Base-by-base conservation (phyloP, 1,140 invertebrate genomes). In the Drosophila varians region DNA sequence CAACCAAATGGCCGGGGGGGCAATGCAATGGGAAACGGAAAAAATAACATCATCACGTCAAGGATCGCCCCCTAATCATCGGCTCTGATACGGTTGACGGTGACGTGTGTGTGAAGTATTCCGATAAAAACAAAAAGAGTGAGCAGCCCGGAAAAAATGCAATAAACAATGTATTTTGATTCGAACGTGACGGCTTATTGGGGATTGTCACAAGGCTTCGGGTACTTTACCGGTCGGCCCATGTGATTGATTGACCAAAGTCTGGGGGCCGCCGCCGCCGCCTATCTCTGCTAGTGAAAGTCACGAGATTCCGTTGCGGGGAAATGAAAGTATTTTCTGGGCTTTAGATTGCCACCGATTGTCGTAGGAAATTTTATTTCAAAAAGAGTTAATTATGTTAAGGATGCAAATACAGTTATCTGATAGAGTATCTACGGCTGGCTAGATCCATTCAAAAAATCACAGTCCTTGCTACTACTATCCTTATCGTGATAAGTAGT, bases 91-190 rank as follows among this genome's bases (percentile, higher is more conserved):
- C 23, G 51, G 34, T 68, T 23, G 61, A 43, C 23, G 12, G 56
- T 70, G 66, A 69, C 64, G 61, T 64, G 66, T 69, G 62, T 69
- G 52, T 43, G 21, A 40, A 69, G 26, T 42, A 11, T 53, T 55
- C 49, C 36, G 42, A 46, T 68, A 55, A 68, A 70, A 47, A 14
- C 34, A 23, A 14, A 34, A 23, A 16, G 43, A 21, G 52, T 36
- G 14, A 21, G 11, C 40, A 25, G 18, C 16, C 56, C n/a, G 19
- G 26, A 69, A 69, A 38, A 69, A 69, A 65, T 65, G 57, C 61
- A 65, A 70, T 70, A 43, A 70, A 70, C 65, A 70, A 70, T 65
- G 61, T 65, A 70, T 57, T 70, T 56, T 70, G 65, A 69, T 70
- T 69, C 53, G 65, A 69, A 70, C 66, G 66, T 70, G 66, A 70